A percentile compares a stretch with the other conserved stretches of the same genome.
These are phyloP conservation scores for Epizoanthus ramosus DNA, from an alignment of 92 coral and sea anemone genomes.

Conservation along the genomic window DNA sequence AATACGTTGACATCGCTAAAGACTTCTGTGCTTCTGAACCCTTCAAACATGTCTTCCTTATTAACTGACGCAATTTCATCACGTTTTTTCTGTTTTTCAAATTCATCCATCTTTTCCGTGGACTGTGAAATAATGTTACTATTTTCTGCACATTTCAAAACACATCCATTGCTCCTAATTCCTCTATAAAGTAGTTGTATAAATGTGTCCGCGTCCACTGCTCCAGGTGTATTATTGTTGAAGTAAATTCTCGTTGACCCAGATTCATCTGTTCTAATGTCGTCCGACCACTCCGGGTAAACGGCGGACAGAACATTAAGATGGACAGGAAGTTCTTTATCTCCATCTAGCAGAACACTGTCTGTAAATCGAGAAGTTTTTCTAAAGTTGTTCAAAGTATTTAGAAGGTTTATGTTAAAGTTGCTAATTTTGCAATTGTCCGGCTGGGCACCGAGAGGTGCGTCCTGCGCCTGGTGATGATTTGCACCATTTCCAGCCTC, in stretches of 20 bases:
- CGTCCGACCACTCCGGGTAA: conserved; percentile 16
- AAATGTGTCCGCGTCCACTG: conserved; percentile 7
- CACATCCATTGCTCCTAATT: not conserved
- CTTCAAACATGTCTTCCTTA: not conserved
- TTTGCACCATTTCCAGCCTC: not conserved
- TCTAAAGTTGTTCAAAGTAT: not conserved
- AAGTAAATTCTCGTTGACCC: conserved; percentile 2
- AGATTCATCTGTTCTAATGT: not conserved
- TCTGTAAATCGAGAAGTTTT: conserved; percentile 28
- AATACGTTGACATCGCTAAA: conserved; percentile 22
- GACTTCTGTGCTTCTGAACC: not conserved
- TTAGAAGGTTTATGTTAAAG: conserved; percentile 14
- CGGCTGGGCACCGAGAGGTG: not conserved
- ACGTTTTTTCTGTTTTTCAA: not conserved
- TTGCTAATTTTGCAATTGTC: not conserved
- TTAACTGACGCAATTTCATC: not conserved
- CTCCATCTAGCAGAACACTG: conserved; percentile 12
- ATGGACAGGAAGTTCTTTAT: not conserved
- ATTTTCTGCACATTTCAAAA: not conserved
- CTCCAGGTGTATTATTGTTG: not conserved
- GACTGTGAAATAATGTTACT: not conserved
- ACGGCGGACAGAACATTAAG: conserved; percentile 26
- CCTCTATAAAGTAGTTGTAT: conserved; percentile 18
- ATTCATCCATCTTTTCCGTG: not conserved
- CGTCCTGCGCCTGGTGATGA: not conserved